phyloP scores from a whole-genome alignment of 2,888 invertebrate species.

The Cyaniris semiargus region DNA sequence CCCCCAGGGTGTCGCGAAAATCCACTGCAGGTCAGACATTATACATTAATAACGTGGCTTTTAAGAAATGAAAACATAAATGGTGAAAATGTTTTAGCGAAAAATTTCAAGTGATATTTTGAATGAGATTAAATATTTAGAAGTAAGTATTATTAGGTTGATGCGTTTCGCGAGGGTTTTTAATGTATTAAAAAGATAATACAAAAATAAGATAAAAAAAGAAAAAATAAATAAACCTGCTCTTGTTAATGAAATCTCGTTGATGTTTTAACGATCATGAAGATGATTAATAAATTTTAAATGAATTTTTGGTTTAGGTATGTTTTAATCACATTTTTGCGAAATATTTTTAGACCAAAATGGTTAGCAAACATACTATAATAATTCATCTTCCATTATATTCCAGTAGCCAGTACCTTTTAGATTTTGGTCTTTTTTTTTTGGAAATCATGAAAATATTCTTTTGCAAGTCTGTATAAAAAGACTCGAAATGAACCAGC shows the following conservation, averaged over 20 bases:
- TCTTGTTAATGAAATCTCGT: neutral
- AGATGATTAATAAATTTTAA: no score
- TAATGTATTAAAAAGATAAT: neutral
- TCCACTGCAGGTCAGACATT: conserved; percentile 42
- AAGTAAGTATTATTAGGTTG: neutral
- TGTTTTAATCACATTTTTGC: no score
- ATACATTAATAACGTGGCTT: conserved; percentile 26
- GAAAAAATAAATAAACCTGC: neutral
- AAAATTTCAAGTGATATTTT: neutral
- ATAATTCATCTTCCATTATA: no score
- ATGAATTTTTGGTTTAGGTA: no score
- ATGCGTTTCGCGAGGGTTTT: neutral
- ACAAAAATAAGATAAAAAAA: neutral
- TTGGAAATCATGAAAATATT: no score
- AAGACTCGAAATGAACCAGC: neutral
- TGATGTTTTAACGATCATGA: no score
- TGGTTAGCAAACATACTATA: no score
- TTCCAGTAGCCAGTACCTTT: no score
- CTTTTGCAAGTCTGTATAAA: no score
- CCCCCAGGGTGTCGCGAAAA: conserved; percentile 54
- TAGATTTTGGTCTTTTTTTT: no score
- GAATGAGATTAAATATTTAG: neutral
- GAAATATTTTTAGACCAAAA: no score
- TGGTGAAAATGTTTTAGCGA: conserved; percentile 10
- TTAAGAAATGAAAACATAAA: conserved; percentile 20